Evolutionary conservation across 2,797 vertebrate genomes (phyloP).

Genomic region (Muscicapa striata): DNA sequence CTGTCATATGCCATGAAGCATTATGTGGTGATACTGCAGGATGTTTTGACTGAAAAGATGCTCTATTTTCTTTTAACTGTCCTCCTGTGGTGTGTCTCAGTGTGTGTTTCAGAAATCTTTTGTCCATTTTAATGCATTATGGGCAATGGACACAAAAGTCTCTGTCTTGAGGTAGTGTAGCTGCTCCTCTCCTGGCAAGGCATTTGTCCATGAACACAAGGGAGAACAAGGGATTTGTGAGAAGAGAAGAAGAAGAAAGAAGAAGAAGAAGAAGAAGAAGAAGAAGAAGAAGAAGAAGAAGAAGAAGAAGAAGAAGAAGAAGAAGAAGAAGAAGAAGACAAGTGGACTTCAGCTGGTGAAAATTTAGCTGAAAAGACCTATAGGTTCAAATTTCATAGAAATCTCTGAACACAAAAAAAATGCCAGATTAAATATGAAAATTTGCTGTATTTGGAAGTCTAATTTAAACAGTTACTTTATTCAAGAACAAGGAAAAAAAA

Average conservation of each 20-base stretch:
- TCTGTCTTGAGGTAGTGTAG: slow-evolving; percentile 28
- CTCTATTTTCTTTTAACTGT: slow-evolving; percentile 64
- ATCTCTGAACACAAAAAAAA: neutral
- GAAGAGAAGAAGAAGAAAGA: too few relatives aligned
- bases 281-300: neutral
- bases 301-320: too few relatives aligned
- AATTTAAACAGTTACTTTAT: neutral
- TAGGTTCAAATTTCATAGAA: neutral
- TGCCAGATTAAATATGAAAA: neutral
- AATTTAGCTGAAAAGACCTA: neutral
- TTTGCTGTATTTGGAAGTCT: neutral
- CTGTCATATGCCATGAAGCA: slow-evolving; percentile 66
- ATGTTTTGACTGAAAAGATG: slow-evolving; percentile 60
- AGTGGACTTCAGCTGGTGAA: slow-evolving; percentile 7
- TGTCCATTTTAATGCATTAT: slow-evolving; percentile 60
- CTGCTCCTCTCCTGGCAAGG: slow-evolving; percentile 12
- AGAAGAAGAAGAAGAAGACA: neutral
- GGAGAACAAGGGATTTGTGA: slow-evolving; percentile 6
- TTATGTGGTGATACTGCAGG: slow-evolving; percentile 34
- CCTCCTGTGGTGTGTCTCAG: slow-evolving; percentile 41
- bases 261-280: slow-evolving; percentile 19
- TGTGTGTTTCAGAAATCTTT: slow-evolving; percentile 61
- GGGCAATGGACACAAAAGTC: slow-evolving; percentile 51
- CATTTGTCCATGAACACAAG: neutral
- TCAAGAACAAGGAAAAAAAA: neutral